Evolutionary conservation across 2,888 invertebrate species (phyloP), one percentile per base, ranked within the genome.

Genomic region (Drosophila nigritarsus): DNA sequence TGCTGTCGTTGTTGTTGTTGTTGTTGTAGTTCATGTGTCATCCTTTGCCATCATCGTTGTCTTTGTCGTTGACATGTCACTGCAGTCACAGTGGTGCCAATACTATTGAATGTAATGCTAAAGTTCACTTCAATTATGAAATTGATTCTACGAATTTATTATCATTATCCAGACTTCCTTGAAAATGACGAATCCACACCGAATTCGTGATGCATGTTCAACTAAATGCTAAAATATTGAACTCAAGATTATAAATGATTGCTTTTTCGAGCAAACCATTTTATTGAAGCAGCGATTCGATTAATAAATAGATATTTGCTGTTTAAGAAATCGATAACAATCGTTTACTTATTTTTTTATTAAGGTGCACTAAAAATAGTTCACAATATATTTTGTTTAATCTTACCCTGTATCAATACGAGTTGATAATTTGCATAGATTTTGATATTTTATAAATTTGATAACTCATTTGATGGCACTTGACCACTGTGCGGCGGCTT

Each of bases 61-160:
- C 80, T 58, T 78, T 78, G 76, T 62, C 65, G 56, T 55, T 82
- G 82, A 87, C 80, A 82, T 85, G 88, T 88, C 86, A 71, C 59
- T 74, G 80, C 54, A 48, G 60, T 24, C 66, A 48, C 67, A 72
- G 76, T 88, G 80, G 65, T 63, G 1, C 40, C n/a, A 27, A 20
- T 55, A 49, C 32, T 1, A 55, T 48, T 20, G 30, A 11, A 50
- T 50, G 1, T 18, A 20, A 13, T 20, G 20, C 20, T 7, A 45
- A 45, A 20, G n/a, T 18, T 24, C 18, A 18, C 24, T 48, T 24
- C 9, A 49, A 27, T 29, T 11, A n/a, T 27, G 18, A 20, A 3
- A 20, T 13, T 20, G n/a, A 11, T 42, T 42, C 42, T 3, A 42
- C 6, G 6, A 42, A 42, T 42, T 13, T 11, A 42, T 42, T 3